These are phyloP conservation scores for Apostichopus californicus DNA, from an alignment of 35 echinoderm and acorn worm genomes.

Conservation along the genomic window DNA sequence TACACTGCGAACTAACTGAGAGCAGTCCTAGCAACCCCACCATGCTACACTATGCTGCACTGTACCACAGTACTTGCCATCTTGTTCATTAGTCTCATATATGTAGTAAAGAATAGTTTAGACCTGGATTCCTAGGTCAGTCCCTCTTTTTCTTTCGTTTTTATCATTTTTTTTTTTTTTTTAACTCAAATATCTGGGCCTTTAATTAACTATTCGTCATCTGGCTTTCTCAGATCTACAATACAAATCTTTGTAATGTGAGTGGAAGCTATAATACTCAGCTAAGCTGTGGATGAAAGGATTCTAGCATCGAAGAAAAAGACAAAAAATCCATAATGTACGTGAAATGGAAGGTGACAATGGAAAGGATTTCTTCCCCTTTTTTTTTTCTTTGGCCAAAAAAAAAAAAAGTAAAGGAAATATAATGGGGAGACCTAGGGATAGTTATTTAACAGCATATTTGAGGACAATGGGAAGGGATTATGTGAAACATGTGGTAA, in stretches of 20 bases:
- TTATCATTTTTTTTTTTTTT: not conserved
- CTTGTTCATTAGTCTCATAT: no score
- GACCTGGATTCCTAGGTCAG: not conserved
- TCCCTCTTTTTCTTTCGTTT: not conserved
- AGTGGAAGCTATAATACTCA: not conserved
- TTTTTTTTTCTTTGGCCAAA: no score
- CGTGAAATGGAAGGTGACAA: not conserved
- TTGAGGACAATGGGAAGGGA: no score
- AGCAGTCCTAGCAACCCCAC: no score
- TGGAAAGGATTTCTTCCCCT: no score
- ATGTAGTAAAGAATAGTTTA: not conserved
- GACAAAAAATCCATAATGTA: not conserved
- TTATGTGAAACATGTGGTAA: no score
- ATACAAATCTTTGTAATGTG: not conserved
- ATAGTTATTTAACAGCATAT: no score
- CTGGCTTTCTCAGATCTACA: not conserved
- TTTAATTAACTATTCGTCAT: slow-evolving; percentile 5
- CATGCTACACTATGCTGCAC: no score
- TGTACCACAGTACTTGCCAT: no score
- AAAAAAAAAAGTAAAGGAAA: no score
- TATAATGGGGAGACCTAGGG: no score
- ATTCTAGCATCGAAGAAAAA: not conserved
- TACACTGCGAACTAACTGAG: no score
- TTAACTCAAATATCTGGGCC: not conserved
- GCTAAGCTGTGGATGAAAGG: not conserved